These are phyloP conservation scores for Yponomeuta evonymella DNA, from an alignment of 2,888 invertebrate species.

Conservation along the genomic window DNA sequence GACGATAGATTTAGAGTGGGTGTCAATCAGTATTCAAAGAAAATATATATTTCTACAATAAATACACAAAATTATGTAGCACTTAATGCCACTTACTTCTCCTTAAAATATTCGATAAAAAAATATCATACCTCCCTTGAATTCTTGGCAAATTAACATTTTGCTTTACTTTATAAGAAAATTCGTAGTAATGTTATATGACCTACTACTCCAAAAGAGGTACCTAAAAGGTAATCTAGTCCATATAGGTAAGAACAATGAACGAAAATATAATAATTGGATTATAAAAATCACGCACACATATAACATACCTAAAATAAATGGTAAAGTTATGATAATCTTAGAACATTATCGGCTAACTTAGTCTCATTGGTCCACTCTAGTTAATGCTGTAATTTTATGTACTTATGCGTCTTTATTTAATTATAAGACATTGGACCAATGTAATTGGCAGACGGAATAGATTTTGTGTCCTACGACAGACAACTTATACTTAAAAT, in stretches of 20 bases:
- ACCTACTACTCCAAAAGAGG: too few species aligned
- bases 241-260: too few species aligned
- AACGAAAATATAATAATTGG: too few species aligned
- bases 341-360: not conserved
- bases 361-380: not conserved
- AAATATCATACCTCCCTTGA: not conserved
- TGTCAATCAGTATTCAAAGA: conserved; percentile 9
- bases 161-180: too few species aligned
- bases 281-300: not conserved
- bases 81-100: not conserved
- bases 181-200: too few species aligned
- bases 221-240: too few species aligned
- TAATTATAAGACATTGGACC: not conserved
- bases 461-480: not conserved
- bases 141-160: too few species aligned
- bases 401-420: not conserved
- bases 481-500: not conserved
- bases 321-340: not conserved
- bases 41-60: conserved; percentile 19
- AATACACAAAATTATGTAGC: conserved; percentile 26
- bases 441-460: not conserved
- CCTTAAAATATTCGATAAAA: not conserved
- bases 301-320: not conserved
- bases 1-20: not conserved
- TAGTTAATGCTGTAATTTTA: not conserved